Evolutionary conservation across 2,888 invertebrate species (phyloP).

Genomic region (Plutella xylostella): DNA sequence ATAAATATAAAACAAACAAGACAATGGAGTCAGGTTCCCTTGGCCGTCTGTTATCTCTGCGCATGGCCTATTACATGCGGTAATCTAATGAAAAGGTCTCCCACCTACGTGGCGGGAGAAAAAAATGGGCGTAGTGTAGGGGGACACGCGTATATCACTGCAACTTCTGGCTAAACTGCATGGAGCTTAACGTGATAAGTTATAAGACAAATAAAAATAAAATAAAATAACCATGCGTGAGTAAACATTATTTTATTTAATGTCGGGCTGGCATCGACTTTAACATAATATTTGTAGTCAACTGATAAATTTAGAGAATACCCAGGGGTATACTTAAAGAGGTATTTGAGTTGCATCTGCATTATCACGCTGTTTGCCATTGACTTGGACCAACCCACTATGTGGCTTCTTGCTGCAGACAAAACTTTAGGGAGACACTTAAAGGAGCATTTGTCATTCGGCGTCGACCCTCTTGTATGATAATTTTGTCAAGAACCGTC

Average conservation of each 20-base stretch:
- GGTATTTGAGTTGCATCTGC: too few relatives aligned
- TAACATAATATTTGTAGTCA: too few relatives aligned
- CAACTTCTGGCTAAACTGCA: background rate
- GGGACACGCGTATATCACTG: constrained; percentile 30
- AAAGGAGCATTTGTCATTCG: constrained; percentile 29
- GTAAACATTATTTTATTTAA: background rate
- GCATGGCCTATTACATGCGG: constrained; percentile 35
- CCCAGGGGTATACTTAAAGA: too few relatives aligned
- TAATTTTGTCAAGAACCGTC: constrained; percentile 20
- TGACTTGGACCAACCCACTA: background rate
- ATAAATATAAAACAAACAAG: constrained; percentile 16
- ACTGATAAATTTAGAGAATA: too few relatives aligned
- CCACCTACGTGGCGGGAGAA: constrained; percentile 36
- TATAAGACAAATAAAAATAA: background rate
- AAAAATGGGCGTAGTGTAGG: constrained; percentile 26
- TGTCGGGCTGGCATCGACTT: too few relatives aligned
- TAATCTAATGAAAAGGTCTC: constrained; percentile 41
- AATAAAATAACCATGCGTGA: background rate
- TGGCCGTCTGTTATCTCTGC: constrained; percentile 26
- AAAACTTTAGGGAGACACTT: constrained; percentile 19
- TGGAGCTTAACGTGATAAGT: constrained; percentile 11
- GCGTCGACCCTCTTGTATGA: constrained; percentile 21
- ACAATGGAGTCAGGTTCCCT: constrained; percentile 24
- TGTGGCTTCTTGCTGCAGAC: background rate
- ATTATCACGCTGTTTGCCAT: background rate